phyloP scores from a whole-genome alignment of 2,888 invertebrate species.

The Litoditis marina region DNA sequence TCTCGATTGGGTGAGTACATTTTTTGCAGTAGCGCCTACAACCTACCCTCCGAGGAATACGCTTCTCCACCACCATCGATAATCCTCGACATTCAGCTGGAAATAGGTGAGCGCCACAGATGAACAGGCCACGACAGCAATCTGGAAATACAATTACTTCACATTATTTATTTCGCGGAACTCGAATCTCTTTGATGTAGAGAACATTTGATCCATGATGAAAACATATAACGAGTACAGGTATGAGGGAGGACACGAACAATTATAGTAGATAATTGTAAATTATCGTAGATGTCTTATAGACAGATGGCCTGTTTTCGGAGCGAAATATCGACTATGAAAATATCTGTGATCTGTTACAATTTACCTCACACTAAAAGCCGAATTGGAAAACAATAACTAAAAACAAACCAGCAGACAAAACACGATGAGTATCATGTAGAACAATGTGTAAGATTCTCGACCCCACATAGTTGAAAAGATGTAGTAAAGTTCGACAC shows the following conservation, averaged over 20 bases:
- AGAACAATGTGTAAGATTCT: conserved; percentile 67
- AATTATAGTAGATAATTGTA: too few species aligned
- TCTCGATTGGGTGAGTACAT: neutral
- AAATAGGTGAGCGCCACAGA: conserved; percentile 67
- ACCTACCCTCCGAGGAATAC: conserved; percentile 66
- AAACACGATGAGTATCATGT: conserved; percentile 66
- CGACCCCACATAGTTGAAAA: conserved; percentile 67
- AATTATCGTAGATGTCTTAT: too few species aligned
- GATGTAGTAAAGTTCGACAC: conserved; percentile 67
- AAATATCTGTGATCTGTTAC: neutral
- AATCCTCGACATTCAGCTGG: conserved; percentile 66
- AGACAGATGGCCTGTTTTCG: too few species aligned
- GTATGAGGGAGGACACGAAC: too few species aligned
- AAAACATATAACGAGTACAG: too few species aligned
- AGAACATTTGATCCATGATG: too few species aligned
- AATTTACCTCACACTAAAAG: too few species aligned
- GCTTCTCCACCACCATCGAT: conserved; percentile 68
- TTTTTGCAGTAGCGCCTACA: neutral
- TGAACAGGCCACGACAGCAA: conserved; percentile 66
- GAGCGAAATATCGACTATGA: too few species aligned
- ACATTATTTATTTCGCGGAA: too few species aligned
- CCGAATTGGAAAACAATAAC: too few species aligned
- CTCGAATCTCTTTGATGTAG: too few species aligned
- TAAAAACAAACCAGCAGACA: conserved; percentile 64
- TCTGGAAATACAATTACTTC: conserved; percentile 16